These are phyloP conservation scores for Synergus umbraculus DNA, from an alignment of 2,888 invertebrate genomes.

Conservation along the genomic window DNA sequence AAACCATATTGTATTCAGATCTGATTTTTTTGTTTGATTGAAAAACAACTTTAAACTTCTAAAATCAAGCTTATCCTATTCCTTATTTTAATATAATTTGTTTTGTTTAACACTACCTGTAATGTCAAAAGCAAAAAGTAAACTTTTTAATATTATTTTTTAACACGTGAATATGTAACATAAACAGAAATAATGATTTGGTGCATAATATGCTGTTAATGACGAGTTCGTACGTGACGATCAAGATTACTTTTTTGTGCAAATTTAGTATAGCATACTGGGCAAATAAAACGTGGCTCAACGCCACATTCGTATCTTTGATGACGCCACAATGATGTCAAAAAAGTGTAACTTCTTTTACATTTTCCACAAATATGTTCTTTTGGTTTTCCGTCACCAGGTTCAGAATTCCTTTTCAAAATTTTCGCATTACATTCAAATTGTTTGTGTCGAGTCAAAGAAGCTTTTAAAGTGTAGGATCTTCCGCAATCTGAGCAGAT, in stretches of 20 bases:
- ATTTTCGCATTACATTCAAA: slow-evolving; percentile 60
- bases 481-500: slow-evolving; percentile 68
- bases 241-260: slow-evolving; percentile 71
- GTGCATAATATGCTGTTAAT: slow-evolving; percentile 51
- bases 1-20: not conserved
- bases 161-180: too few relatives aligned
- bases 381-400: slow-evolving; percentile 52
- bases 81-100: not conserved
- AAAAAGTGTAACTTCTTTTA: slow-evolving; percentile 67
- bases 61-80: not conserved
- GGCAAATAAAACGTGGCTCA: slow-evolving; percentile 65
- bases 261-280: slow-evolving; percentile 65
- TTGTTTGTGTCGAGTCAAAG: slow-evolving; percentile 66
- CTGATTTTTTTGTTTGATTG: not conserved
- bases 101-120: not conserved
- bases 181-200: too few relatives aligned
- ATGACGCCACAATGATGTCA: slow-evolving; percentile 75
- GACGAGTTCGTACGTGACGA: slow-evolving; percentile 76
- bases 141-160: too few relatives aligned
- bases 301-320: slow-evolving; percentile 77
- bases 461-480: slow-evolving; percentile 67
- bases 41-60: not conserved
- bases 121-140: not conserved
- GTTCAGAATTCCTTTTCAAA: not conserved
- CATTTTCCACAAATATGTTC: slow-evolving; percentile 68